phyloP scores from a whole-genome alignment of 2,797 vertebrate genomes.

The Melanotaenia nigrans region DNA sequence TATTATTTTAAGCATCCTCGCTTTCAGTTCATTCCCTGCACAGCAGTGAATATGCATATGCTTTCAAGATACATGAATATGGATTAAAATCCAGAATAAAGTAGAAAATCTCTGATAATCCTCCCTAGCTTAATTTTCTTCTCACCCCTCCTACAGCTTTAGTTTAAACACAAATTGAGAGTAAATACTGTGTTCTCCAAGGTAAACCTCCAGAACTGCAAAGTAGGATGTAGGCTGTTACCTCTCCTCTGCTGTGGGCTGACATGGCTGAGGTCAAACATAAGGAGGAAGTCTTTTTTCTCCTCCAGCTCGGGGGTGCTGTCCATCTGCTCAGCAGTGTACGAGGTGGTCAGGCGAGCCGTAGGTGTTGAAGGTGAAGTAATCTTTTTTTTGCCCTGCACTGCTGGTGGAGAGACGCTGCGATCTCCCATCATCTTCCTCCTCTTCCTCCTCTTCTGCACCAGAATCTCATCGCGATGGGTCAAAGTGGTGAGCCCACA shows the following conservation, averaged over 20 bases:
- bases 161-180: slow-evolving; percentile 24
- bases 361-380: slow-evolving; percentile 78
- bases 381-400: slow-evolving; percentile 85
- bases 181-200: slow-evolving; percentile 15
- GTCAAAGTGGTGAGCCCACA: slow-evolving; percentile 90
- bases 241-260: slow-evolving; percentile 90
- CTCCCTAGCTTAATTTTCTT: slow-evolving; percentile 38
- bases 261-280: slow-evolving; percentile 90
- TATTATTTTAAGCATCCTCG: not conserved
- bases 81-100: slow-evolving; percentile 16
- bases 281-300: slow-evolving; percentile 91
- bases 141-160: slow-evolving; percentile 39
- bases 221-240: slow-evolving; percentile 62
- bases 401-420: slow-evolving; percentile 84
- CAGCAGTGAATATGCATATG: not conserved
- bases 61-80: not conserved
- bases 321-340: slow-evolving; percentile 91
- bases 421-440: slow-evolving; percentile 90
- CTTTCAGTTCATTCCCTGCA: not conserved
- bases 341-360: slow-evolving; percentile 85
- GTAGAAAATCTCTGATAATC: slow-evolving; percentile 23
- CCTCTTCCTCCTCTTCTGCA: slow-evolving; percentile 88
- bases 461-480: slow-evolving; percentile 88
- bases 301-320: slow-evolving; percentile 88
- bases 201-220: slow-evolving; percentile 31